These are phyloP conservation scores for Pterobdella sp. DNA, from an alignment of 2,888 invertebrate genomes.

Conservation along the genomic window DNA sequence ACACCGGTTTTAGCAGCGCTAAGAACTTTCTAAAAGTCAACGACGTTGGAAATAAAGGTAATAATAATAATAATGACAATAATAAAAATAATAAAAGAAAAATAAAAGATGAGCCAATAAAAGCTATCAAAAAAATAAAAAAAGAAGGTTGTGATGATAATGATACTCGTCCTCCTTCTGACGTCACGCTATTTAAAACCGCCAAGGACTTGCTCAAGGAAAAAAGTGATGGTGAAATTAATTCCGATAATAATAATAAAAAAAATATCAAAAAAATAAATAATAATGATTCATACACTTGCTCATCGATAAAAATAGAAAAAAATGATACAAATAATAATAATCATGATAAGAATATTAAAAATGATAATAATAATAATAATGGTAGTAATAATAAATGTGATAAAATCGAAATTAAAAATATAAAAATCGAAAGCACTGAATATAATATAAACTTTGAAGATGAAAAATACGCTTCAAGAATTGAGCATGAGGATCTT, in stretches of 20 bases:
- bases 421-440: background rate
- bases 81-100: slow-evolving; percentile 18
- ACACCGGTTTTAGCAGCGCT: background rate
- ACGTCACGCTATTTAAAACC: background rate
- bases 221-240: too few relatives aligned
- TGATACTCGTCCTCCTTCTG: too few relatives aligned
- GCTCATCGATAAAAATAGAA: background rate
- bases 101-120: slow-evolving; percentile 11
- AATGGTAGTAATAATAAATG: background rate
- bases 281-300: background rate
- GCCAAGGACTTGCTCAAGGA: background rate
- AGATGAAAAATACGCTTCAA: too few relatives aligned
- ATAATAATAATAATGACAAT: slow-evolving; percentile 18
- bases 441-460: too few relatives aligned
- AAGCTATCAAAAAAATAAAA: background rate
- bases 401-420: background rate
- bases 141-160: background rate
- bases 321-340: background rate
- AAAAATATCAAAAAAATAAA: background rate
- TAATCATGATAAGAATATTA: background rate
- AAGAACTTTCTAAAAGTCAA: slow-evolving; percentile 4
- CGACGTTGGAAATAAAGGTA: background rate
- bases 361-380: background rate
- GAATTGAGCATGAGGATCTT: background rate
- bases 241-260: background rate